phyloP scores from a whole-genome alignment of 1,140 invertebrate species.

The Drosophila watanabei region DNA sequence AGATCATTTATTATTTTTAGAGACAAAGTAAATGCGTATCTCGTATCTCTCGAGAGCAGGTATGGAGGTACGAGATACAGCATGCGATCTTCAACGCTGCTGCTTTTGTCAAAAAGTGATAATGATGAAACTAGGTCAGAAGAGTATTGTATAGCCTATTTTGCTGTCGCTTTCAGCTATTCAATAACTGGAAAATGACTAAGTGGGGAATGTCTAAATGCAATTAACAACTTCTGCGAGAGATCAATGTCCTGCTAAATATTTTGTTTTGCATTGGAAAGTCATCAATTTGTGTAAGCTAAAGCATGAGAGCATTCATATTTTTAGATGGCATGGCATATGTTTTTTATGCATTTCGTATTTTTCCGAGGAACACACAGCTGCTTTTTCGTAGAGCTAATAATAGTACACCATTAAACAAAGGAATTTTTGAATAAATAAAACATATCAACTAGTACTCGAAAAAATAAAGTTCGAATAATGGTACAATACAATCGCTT shows the following conservation, averaged over 20 bases:
- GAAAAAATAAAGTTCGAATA: conserved; percentile 5
- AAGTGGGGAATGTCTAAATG: conserved; percentile 11
- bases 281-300: conserved; percentile 8
- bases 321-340: conserved; percentile 65
- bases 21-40: conserved; percentile 29
- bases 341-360: conserved; percentile 55
- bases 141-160: conserved; percentile 25
- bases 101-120: conserved; percentile 48
- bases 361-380: conserved; percentile 55
- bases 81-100: conserved; percentile 15
- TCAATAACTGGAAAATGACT: conserved; percentile 10
- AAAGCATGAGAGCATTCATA: conserved; percentile 62
- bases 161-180: conserved; percentile 29
- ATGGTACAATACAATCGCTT: background rate
- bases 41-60: conserved; percentile 28
- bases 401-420: conserved; percentile 62
- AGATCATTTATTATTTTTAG: conserved; percentile 48
- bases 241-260: conserved; percentile 37
- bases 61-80: conserved; percentile 13
- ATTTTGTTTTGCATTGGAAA: conserved; percentile 16
- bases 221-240: conserved; percentile 31
- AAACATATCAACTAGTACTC: conserved; percentile 19
- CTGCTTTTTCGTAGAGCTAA: conserved; percentile 61
- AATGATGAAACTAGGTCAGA: conserved; percentile 58
- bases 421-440: conserved; percentile 45